These are phyloP conservation scores for Ectropis grisescens DNA, from an alignment of 1,140 invertebrate species.

Conservation along the genomic window DNA sequence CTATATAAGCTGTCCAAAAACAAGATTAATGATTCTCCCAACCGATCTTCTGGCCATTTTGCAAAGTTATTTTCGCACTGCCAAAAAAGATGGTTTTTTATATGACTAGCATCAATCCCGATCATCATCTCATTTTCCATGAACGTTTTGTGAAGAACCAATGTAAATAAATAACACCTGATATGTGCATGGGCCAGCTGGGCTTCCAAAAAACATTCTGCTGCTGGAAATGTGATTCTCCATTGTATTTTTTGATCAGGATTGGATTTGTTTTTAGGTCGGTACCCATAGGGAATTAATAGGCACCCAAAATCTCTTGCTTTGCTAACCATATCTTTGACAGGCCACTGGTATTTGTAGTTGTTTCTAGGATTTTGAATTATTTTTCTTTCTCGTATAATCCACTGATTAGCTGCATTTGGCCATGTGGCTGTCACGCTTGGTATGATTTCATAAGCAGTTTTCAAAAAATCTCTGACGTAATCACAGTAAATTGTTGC, in stretches of 20 bases:
- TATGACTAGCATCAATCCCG: constrained; percentile 74
- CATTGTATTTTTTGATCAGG: constrained; percentile 76
- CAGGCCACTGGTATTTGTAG: constrained; percentile 76
- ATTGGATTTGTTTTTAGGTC: constrained; percentile 71
- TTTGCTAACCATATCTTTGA: constrained; percentile 73
- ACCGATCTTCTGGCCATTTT: constrained; percentile 78
- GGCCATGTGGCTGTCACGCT: constrained; percentile 77
- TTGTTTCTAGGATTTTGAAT: constrained; percentile 69
- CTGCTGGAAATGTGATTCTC: constrained; percentile 80
- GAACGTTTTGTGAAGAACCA: constrained; percentile 77
- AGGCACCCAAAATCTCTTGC: constrained; percentile 76
- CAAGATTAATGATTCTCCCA: constrained; percentile 75
- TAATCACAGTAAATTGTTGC: constrained; percentile 73
- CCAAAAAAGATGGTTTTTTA: constrained; percentile 83
- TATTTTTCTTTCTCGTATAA: constrained; percentile 67
- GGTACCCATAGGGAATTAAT: constrained; percentile 76
- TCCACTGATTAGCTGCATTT: constrained; percentile 74
- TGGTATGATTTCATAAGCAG: constrained; percentile 74
- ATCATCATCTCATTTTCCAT: constrained; percentile 72
- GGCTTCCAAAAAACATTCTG: constrained; percentile 79
- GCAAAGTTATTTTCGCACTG: constrained; percentile 79
- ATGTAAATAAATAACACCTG: constrained; percentile 75
- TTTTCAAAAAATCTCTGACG: constrained; percentile 43
- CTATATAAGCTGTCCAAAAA: constrained; percentile 74
- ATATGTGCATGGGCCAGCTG: constrained; percentile 78